Percentiles rank a stretch among this genome's conserved stretches.
These are phyloP conservation scores for Metopolophium dirhodum DNA, from an alignment of 1,140 invertebrate species.

Conservation along the genomic window DNA sequence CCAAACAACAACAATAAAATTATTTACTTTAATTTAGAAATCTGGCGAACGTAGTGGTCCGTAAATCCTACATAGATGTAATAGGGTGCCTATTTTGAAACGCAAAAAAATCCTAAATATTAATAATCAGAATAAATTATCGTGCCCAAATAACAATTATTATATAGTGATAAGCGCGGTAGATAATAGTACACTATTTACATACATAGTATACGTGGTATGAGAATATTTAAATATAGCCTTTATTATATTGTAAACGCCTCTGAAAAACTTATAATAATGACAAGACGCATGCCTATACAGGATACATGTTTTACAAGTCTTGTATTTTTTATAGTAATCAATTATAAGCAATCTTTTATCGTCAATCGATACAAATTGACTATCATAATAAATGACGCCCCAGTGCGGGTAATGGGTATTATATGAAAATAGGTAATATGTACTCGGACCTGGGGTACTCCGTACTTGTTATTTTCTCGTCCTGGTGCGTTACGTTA, in stretches of 20 bases:
- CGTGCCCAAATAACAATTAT: background rate
- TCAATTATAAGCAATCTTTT: background rate
- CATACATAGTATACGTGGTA: background rate
- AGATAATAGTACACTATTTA: background rate
- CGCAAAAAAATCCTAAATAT: background rate
- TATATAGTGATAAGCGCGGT: background rate
- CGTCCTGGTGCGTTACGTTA: too few species aligned
- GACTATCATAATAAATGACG: background rate
- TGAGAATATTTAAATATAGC: background rate
- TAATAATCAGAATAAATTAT: background rate
- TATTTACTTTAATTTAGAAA: slow-evolving; percentile 41
- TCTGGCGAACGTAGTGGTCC: background rate
- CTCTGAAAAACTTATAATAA: background rate
- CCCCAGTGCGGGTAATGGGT: too few species aligned
- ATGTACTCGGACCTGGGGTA: too few species aligned
- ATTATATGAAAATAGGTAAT: too few species aligned
- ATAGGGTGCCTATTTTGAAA: background rate
- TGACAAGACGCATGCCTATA: background rate
- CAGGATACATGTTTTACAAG: background rate
- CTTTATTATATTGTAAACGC: background rate
- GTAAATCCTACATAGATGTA: background rate
- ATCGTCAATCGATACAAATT: background rate
- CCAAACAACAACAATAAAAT: background rate
- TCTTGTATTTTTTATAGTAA: background rate
- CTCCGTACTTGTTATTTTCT: too few species aligned